A percentile compares a stretch with the other conserved stretches of the same genome.
These are phyloP conservation scores for Sturnus vulgaris DNA, from an alignment of 2,113 vertebrate genomes.

Conservation along the genomic window DNA sequence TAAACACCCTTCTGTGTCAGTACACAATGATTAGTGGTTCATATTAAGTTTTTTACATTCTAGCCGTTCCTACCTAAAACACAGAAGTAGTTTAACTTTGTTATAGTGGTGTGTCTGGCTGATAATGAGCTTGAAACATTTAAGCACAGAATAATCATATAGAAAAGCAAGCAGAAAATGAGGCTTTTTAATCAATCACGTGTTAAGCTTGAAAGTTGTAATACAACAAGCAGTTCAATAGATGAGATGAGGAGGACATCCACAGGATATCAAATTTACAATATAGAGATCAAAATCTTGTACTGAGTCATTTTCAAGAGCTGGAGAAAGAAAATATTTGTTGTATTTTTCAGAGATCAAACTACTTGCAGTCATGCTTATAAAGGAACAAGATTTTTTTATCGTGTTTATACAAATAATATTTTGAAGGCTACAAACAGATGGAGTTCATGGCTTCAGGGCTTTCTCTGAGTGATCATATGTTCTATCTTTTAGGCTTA, in stretches of 20 bases:
- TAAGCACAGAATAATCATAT: background rate
- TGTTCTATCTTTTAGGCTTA: background rate
- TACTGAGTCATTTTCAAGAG: slow-evolving; percentile 44
- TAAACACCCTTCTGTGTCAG: background rate
- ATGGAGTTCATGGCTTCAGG: background rate
- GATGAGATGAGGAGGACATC: slow-evolving; percentile 17
- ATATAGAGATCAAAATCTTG: slow-evolving; percentile 51
- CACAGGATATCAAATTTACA: slow-evolving; percentile 51
- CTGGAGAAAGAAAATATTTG: background rate
- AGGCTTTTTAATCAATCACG: background rate
- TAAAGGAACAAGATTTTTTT: slow-evolving; percentile 3
- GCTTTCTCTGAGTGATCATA: background rate
- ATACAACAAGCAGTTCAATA: background rate
- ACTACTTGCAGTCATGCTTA: slow-evolving; percentile 3
- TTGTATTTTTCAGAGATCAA: slow-evolving; percentile 20
- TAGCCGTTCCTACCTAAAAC: background rate
- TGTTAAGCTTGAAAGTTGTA: slow-evolving; percentile 17
- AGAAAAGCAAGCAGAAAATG: slow-evolving; percentile 25
- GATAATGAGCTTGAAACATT: background rate
- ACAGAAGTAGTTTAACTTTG: background rate
- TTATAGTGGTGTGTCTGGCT: background rate
- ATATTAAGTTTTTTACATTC: background rate
- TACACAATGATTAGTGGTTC: background rate
- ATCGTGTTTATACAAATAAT: slow-evolving; percentile 37
- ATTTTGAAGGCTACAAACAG: slow-evolving; percentile 9